Evolutionary conservation across 1,140 invertebrate species (phyloP), one percentile per base, ranked within the genome.

Genomic region (Ceratitis capitata): DNA sequence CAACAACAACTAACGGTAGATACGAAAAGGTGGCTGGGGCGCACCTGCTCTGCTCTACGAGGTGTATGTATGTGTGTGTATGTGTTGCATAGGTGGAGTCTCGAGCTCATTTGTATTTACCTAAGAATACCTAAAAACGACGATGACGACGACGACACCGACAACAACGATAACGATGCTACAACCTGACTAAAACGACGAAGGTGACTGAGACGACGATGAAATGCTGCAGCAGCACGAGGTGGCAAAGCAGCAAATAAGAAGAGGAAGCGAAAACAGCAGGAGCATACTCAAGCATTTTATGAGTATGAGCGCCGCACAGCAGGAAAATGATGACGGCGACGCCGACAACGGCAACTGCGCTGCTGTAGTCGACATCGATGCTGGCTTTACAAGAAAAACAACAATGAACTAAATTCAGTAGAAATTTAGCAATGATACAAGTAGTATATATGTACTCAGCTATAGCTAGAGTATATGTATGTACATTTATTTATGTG

Each of bases 101-200:
- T 87, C 85, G 86, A 87, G 87, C 89, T 89, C 88, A 91, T 91
- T 88, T 91, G 88, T 91, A 88, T 91, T 91, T 91, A 91, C 90
- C 90, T 91, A 90, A 87, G 90, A 89, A 90, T 90, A 90, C 90
- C 88, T 91, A 91, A 87, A 89, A 87, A 91, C 87, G 87, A 87
- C 45, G 51, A 83, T 16, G 23, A 84, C 86, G 85, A 87, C 86
- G 86, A 83, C 86, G 82, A 86, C 86, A 86, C 39, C 42, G 61
- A 64, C 42, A 16, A 84, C 26, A 42, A 1, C 26, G 14, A 45
- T 19, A n/a, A 45, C 39, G 64, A 69, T 35, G 51, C 42, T 14
- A 84, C 26, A 42, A 1, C 26, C 4, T n/a, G n/a, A n/a, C n/a
- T n/a, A n/a, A n/a, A n/a, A n/a, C n/a, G n/a, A n/a, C n/a, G n/a